Base-by-base conservation (phyloP, 2,797 vertebrate species). In the Tarsius wallacei region DNA sequence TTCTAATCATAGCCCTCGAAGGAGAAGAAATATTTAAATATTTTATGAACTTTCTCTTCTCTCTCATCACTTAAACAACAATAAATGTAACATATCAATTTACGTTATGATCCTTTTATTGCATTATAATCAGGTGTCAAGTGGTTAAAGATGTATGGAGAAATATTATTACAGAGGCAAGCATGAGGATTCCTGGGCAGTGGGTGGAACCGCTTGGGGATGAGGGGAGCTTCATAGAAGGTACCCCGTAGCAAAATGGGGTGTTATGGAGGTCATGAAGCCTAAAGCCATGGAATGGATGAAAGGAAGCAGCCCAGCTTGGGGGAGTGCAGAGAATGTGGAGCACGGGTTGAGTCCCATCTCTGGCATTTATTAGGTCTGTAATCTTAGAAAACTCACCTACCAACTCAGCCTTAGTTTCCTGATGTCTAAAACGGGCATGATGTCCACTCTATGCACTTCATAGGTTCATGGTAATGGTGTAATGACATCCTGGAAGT, bases 41-140 rank as follows among this genome's bases (percentile, higher is more conserved):
- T 96, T 98, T 97, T 96, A 98, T 98, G 96, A 97, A 97, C 90
- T 96, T 97, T 97, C 87, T 96, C 83, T 89, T 93, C 84, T 77
- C 59, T 70, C 70, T 97, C 96, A 91, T 98, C 90, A 96, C 96
- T 98, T 97, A 96, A 97, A 97, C 90, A 97, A 96, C 93, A 98
- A 96, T 97, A 97, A 97, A 96, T 97, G 93, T 96, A 97, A 97
- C 84, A 36, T 88, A 96, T 95, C 96, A 89, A 97, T 98, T 98
- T 97, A 95, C 85, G 96, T 95, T 96, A 97, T 66, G 64, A 96
- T 66, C 92, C 87, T 93, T 97, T 98, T 97, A 97, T 91, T 86
- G 71, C 94, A 59, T 93, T 92, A 94, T 97, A 96, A 94, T 96
- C 93, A 97, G 95, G 76, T 97, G 95, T 96, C 96, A 96, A 93